phyloP scores from a whole-genome alignment of 1,140 invertebrate species.

The Pemphigus obesinymphae region DNA sequence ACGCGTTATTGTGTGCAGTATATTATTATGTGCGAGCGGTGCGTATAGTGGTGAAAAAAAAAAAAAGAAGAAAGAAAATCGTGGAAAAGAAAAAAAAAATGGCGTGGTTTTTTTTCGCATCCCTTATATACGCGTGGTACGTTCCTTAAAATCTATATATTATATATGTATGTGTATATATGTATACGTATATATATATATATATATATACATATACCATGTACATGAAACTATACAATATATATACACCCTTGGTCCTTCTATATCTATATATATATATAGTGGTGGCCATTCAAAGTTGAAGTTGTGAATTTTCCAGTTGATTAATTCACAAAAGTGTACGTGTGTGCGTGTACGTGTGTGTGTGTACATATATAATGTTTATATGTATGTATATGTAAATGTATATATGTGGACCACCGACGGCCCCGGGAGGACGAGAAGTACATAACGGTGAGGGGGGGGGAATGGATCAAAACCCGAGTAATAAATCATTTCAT shows the following conservation, averaged over 20 bases:
- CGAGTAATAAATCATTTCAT: constrained; percentile 1
- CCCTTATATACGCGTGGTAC: too few species aligned
- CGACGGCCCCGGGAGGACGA: background rate
- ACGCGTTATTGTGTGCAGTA: too few species aligned
- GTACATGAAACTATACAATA: too few species aligned
- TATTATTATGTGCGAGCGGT: too few species aligned
- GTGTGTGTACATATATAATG: background rate
- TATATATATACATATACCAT: background rate
- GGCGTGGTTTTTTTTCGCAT: too few species aligned
- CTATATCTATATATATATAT: background rate
- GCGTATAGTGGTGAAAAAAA: too few species aligned
- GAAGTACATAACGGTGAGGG: too few species aligned
- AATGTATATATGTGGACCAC: background rate
- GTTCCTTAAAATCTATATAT: too few species aligned
- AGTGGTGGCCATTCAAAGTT: background rate
- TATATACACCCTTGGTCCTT: background rate
- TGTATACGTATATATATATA: too few species aligned
- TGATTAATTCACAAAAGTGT: constrained; percentile 23
- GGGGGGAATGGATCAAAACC: background rate
- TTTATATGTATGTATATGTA: background rate
- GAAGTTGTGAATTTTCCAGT: constrained; percentile 3
- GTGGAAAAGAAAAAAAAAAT: too few species aligned
- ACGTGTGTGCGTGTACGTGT: background rate
- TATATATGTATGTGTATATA: too few species aligned
- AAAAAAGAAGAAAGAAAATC: too few species aligned